Conservation (phyloP, 2,888 invertebrate genomes). For the Cheilosia pagana region DNA sequence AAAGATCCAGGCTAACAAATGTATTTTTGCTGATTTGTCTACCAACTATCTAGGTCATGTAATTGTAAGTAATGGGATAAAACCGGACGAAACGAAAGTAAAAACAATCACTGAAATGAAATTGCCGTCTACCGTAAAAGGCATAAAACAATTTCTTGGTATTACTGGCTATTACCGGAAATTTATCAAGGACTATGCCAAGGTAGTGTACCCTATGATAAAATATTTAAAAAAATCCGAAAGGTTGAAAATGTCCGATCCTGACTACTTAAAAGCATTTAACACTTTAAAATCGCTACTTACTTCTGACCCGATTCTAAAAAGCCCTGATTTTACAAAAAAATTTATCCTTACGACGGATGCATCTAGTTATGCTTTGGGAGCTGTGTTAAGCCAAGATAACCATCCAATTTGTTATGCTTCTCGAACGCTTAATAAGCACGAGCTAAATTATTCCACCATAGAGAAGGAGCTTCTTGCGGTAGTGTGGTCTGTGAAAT, state of each 20-base stretch:
- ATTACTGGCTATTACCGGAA: slow-evolving; percentile 63
- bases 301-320: slow-evolving; percentile 67
- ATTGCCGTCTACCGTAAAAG: slow-evolving; percentile 25
- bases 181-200: too few relatives aligned
- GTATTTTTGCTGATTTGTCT: too few relatives aligned
- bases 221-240: slow-evolving; percentile 63
- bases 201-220: slow-evolving; percentile 59
- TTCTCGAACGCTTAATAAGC: slow-evolving; percentile 76
- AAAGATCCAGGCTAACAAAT: too few relatives aligned
- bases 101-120: too few relatives aligned
- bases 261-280: slow-evolving; percentile 43
- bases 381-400: slow-evolving; percentile 51
- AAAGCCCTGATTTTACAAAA: slow-evolving; percentile 77
- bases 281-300: slow-evolving; percentile 57
- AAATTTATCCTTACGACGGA: slow-evolving; percentile 48
- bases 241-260: slow-evolving; percentile 33
- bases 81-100: too few relatives aligned
- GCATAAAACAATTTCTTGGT: slow-evolving; percentile 58
- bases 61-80: too few relatives aligned
- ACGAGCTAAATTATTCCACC: slow-evolving; percentile 76
- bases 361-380: slow-evolving; percentile 51
- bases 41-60: too few relatives aligned
- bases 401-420: slow-evolving; percentile 48
- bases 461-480: slow-evolving; percentile 80
- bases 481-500: slow-evolving; percentile 79